Evolutionary conservation across 2,888 invertebrate species (phyloP), one percentile per base, ranked within the genome.

Genomic region (Cataglyphis albicans): DNA sequence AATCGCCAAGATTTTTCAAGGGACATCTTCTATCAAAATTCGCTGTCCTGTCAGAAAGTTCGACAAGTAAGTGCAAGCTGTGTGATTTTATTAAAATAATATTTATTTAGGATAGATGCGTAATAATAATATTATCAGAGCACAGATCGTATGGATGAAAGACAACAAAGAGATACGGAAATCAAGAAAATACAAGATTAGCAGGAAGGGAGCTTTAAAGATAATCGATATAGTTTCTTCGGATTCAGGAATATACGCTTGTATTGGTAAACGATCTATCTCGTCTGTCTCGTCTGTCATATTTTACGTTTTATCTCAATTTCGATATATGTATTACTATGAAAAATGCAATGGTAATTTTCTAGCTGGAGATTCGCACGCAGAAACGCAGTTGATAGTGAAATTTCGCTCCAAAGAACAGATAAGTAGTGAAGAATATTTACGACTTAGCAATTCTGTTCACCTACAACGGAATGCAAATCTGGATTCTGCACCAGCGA

Each of bases 21-120:
- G 98, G 10, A 98, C 98, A 0, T 87, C 92, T 12, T 97, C 98
- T 92, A 97, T 99, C 83, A 98, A 98, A 95, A 98, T 99, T 89
- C 98, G 98, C 93, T 99, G 99, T 93, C 99, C 99, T 0, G 98
- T 98, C 32, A 98, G 98, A 93, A 97, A 97, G 88, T 96, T 95
- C 88, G 95, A 96, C 90, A 95, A 95, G 95, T 95, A 89, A 91
- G 91, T 44, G 15, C 15, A 29, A 21, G 29, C 57, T 52, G n/a
- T 52, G 12, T 18, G 6, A 6, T 21, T 65, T 12, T 41, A 6
- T 41, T n/a, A 44, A 7, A 18, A 64, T 25, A 29, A 9, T 5
- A 21, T n/a, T 10, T n/a, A 65, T 38, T 65, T 18, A 5, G 3
- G 2, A 3, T 12, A 29, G 18, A 9, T 55, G 25, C n/a, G 35